Evolutionary conservation across 1,140 invertebrate species (phyloP), one percentile per base, ranked within the genome.

Genomic region (Hyles euphorbiae): DNA sequence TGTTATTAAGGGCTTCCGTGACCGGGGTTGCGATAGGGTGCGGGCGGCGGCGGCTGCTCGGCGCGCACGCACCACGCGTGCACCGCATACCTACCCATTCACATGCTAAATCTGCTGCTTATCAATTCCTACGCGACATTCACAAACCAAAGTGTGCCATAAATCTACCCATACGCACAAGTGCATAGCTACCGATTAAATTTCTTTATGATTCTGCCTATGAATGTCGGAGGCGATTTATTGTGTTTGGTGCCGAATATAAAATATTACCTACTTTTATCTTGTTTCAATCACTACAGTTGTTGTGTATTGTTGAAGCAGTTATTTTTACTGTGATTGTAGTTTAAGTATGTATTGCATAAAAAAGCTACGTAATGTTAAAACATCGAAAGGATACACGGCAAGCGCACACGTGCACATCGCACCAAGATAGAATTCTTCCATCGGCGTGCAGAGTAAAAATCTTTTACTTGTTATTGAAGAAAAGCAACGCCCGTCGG

Each of bases 1-100:
- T 84, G 83, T 87, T 87, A 88, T 88, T 88, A 88, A 83, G 73
- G 72, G 63, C 63, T 67, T 81, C 73, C 85, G 85, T 88, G 85
- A 88, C 83, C 72, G 67, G 83, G 46, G 72, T 87, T 57, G 62
- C 63, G 75, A 87, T 74, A 70, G 53, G 56, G 48, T 46, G 40
- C 45, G 56, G 43, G 32, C 10, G 32, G 58, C 47, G 62, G 36
- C 53, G 58, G 50, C 12, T 56, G 58, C 56, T 61, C 68, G 67
- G 72, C 70, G 77, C 78, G 73, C 78, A 82, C 83, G 78, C 83
- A 80, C 72, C 60, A 68, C 65, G 66, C 80, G 79, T 77, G 80
- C 70, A 70, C 52, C 73, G 76, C 76, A 83, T 83, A 78, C 75
- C 55, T 61, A 69, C 69, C 72, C 60, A 79, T 83, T 82, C 75